phyloP scores from a whole-genome alignment of 92 coral and sea anemone species.

The Blastomussa wellsi region DNA sequence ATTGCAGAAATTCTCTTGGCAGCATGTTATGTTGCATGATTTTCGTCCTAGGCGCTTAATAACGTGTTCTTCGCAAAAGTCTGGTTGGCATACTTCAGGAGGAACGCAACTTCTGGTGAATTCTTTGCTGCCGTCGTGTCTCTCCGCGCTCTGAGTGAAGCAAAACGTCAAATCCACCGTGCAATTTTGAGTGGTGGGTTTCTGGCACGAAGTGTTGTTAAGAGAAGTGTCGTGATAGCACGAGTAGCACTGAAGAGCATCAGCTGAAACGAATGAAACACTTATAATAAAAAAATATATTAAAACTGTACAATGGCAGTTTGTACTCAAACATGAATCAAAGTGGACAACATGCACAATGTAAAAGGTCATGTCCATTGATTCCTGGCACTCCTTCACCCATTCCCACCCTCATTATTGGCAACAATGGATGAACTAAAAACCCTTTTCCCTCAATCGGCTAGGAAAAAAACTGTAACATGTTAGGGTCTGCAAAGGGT shows the following conservation, averaged over 20 bases:
- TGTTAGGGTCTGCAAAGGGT: too few species aligned
- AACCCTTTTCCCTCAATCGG: too few species aligned
- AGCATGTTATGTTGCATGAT: constrained; percentile 33
- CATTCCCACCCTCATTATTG: too few species aligned
- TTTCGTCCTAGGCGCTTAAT: neutral
- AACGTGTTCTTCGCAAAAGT: constrained; percentile 9
- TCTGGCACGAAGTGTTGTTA: neutral
- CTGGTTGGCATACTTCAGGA: neutral
- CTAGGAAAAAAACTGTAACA: too few species aligned
- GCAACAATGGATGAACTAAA: too few species aligned
- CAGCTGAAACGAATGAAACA: constrained; percentile 7
- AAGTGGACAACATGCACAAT: too few species aligned
- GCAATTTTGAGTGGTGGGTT: neutral
- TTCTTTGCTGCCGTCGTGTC: constrained; percentile 21
- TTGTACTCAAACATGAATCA: too few species aligned
- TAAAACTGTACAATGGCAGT: neutral
- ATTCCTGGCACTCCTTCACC: too few species aligned
- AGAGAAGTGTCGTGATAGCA: constrained; percentile 5
- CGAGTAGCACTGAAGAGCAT: constrained; percentile 18
- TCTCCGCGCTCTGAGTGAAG: neutral
- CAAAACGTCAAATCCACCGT: neutral
- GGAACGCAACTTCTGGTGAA: constrained; percentile 14
- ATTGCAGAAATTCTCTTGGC: constrained; percentile 43
- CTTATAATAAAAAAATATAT: neutral
- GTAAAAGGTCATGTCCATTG: too few species aligned